Evolutionary conservation across 2,113 vertebrate species (phyloP).

Genomic region (Orycteropus afer): DNA sequence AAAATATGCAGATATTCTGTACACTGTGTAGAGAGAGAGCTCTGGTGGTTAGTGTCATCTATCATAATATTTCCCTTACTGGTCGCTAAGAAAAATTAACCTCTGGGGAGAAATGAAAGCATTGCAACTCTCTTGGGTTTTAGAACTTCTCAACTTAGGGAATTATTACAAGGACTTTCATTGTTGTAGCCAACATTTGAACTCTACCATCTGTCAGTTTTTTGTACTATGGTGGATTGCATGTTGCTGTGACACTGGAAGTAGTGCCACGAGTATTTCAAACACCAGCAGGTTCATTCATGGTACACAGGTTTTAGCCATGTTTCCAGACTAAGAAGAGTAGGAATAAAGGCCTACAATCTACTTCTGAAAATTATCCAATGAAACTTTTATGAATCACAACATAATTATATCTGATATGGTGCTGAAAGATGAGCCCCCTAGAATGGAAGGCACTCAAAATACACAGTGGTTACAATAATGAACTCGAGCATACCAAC

Average conservation of each 20-base stretch:
- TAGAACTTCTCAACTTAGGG: neutral
- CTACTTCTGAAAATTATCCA: neutral
- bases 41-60: neutral
- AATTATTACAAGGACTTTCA: neutral
- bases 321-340: neutral
- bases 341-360: neutral
- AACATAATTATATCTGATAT: neutral
- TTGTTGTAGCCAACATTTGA: neutral
- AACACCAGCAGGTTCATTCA: neutral
- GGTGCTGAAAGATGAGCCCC: neutral
- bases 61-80: neutral
- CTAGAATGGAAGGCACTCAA: neutral
- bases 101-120: neutral
- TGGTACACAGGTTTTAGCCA: neutral
- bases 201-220: no score
- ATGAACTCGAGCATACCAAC: neutral
- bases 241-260: no score
- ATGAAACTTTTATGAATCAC: neutral
- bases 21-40: neutral
- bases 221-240: no score
- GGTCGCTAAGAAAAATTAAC: neutral
- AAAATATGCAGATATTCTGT: neutral
- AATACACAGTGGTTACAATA: neutral
- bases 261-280: neutral
- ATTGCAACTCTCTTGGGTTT: neutral